Conservation (phyloP, 1,140 invertebrate genomes). For the Zophobas atratus region DNA sequence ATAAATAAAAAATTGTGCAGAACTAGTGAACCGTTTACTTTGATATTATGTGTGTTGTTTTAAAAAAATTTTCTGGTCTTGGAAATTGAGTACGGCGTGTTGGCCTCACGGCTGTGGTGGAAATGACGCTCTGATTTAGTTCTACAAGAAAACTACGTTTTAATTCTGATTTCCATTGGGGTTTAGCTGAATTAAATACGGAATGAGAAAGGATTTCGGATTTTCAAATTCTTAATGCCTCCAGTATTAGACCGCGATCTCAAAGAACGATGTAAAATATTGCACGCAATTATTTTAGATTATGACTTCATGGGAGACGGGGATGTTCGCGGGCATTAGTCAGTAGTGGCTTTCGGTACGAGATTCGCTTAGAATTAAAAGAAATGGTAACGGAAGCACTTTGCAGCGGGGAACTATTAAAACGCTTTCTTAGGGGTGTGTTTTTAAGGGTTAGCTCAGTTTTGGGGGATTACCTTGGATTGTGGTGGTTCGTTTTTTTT, state of each 20-base stretch:
- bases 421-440: neutral
- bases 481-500: too few relatives aligned
- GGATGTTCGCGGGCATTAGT: slow-evolving; percentile 14
- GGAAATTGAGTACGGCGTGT: neutral
- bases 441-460: neutral
- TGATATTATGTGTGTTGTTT: too few relatives aligned
- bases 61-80: too few relatives aligned
- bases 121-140: slow-evolving; percentile 50
- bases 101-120: slow-evolving; percentile 48
- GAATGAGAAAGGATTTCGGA: slow-evolving; percentile 65
- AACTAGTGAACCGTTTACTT: too few relatives aligned
- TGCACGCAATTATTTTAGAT: slow-evolving; percentile 62
- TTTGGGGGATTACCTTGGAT: too few relatives aligned
- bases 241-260: slow-evolving; percentile 59
- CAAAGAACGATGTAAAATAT: slow-evolving; percentile 63
- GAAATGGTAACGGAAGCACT: neutral
- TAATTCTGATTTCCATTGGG: slow-evolving; percentile 67
- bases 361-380: slow-evolving; percentile 5
- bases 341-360: slow-evolving; percentile 10
- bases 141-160: slow-evolving; percentile 65
- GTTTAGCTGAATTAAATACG: slow-evolving; percentile 65
- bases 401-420: neutral
- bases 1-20: too few relatives aligned
- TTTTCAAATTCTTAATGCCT: slow-evolving; percentile 65
- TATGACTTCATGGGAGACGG: slow-evolving; percentile 53